phyloP scores from a whole-genome alignment of 92 coral and sea anemone species.

The Palythoa grandis region DNA sequence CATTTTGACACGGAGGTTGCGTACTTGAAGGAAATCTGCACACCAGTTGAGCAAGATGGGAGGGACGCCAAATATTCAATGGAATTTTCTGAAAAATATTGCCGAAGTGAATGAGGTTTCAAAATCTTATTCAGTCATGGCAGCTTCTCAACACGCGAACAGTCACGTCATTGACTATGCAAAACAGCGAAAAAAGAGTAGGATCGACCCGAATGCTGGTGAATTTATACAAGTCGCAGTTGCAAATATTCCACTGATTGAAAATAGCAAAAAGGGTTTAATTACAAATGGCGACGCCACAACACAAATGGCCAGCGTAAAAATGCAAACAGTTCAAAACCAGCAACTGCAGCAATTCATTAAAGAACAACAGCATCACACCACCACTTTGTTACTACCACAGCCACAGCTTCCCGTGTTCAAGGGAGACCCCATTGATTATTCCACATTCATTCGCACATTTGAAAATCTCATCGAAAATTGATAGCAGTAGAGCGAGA shows the following conservation, averaged over 20 bases:
- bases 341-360: conserved; percentile 41
- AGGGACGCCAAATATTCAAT: too few species aligned
- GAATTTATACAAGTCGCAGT: background rate
- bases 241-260: conserved; percentile 8
- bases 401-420: conserved; percentile 33
- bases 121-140: too few species aligned
- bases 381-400: conserved; percentile 45
- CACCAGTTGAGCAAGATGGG: too few species aligned
- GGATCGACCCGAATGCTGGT: background rate
- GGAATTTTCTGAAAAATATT: too few species aligned
- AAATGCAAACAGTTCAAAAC: conserved; percentile 9
- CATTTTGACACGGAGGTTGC: too few species aligned
- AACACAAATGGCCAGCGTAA: conserved; percentile 8
- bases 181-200: background rate
- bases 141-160: background rate
- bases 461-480: background rate
- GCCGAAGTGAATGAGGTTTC: too few species aligned
- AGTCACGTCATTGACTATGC: background rate
- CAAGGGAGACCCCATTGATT: background rate
- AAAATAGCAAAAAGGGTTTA: background rate
- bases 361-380: conserved; percentile 45
- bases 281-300: background rate
- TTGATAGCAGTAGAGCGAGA: conserved; percentile 48
- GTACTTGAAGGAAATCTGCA: too few species aligned
- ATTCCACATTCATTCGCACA: background rate